Base-by-base conservation (phyloP, 1,140 invertebrate species). In the Anastrepha obliqua region DNA sequence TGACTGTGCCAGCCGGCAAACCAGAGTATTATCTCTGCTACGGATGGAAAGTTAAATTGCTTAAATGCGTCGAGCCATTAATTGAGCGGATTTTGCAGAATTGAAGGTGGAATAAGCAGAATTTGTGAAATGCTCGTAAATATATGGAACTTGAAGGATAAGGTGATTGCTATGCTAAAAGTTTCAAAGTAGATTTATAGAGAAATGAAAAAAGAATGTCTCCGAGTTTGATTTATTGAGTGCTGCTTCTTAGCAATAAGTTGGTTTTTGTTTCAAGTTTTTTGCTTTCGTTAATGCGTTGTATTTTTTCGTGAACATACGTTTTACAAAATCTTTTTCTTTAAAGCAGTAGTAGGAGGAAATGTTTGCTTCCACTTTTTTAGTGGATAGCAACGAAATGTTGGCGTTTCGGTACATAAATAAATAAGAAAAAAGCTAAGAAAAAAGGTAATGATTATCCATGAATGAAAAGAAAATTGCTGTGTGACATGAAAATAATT, bases 41-140 rank as follows among this genome's bases (percentile, higher is more conserved):
- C 11, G 42, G 74, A 51, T 55, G 47, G 74, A 81, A 81, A 81
- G 74, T 81, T 81, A 81, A 81, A 81, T 81, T 81, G 74, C n/a
- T 81, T 81, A 47, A 81, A 81, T 81, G 74, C 74, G 55, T n/a
- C 44, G 47, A 81, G 74, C 47, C 44, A 81, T 81, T 81, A 81
- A 81, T 55, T 81, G 74, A 81, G 74, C 20, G 47, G 47, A 47
- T 81, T 81, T 15, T 29, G 47, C 3, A 81, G 47, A 81, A 55
- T 7, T 55, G 74, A 20, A 67, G 1, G 67, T 4, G 67, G 15
- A 62, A 62, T 74, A 42, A 29, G 39, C 39, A 74, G 44, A 74
- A 74, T 74, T 7, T 74, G 6, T 9, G 20, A 67, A 20, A 39
- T 39, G 13, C 20, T 67, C 65, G 65, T 74, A 74, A 74, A 47